Evolutionary conservation across 2,113 vertebrate species (phyloP), one percentile per base, ranked within the genome.

Genomic region (Rallus limicola): DNA sequence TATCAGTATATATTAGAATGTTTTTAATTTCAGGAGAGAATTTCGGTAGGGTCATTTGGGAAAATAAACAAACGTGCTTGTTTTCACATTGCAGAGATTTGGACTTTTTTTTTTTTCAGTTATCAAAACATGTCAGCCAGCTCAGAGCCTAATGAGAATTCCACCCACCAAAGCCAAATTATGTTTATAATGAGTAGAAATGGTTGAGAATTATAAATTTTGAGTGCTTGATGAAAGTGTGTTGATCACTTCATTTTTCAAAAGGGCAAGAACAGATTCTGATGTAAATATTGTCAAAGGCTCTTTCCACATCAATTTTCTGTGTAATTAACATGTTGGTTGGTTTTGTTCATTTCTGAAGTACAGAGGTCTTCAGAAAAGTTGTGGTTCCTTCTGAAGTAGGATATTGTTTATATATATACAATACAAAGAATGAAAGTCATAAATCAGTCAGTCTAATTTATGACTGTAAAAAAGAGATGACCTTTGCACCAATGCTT

Each of bases 61-160:
- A 92, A 92, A 87, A 95, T n/a, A 95, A 95, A 70, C 72, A 86
- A 79, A 69, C 0, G 11, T 86, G 28, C 48, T 87, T 70, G n/a
- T 75, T 91, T 96, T 82, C 89, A 91, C 84, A 44, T 60, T 52
- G 52, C 74, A 75, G 81, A 79, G 86, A 92, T 71, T 93, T 92
- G 84, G 8, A 78, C 69, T 92, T 83, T 92, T 81, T 56, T 56
- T 44, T 46, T 93, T 92, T 91, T 68, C 69, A 79, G 53, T 82
- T 82, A 87, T 52, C 29, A 53, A 93, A 95, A 92, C 24, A 76
- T 2, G 0, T 69, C 88, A 95, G 3, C 33, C 56, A 82, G 23
- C 83, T 92, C 74, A 71, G 42, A 91, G 58, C 44, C 93, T 88
- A 84, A 89, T 69, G 62, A 96, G 91, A 93, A 95, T 93, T 95